These are phyloP conservation scores for Diaprepes abbreviatus DNA, from an alignment of 2,888 invertebrate species.

Conservation along the genomic window DNA sequence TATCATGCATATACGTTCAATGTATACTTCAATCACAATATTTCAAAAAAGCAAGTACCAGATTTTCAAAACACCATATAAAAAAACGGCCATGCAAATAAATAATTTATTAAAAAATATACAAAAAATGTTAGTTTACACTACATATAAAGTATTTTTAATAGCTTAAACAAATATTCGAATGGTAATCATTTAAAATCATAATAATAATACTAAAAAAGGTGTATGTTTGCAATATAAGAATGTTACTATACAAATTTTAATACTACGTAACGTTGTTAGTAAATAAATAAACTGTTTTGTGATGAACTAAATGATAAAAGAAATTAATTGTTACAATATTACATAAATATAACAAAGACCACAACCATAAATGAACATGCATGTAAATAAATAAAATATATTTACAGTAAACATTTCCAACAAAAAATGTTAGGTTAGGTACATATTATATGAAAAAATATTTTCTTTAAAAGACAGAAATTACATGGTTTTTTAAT, in stretches of 20 bases:
- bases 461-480: slow-evolving; percentile 10
- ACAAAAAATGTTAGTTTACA: slow-evolving; percentile 52
- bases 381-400: slow-evolving; percentile 39
- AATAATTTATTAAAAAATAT: slow-evolving; percentile 57
- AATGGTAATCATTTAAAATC: slow-evolving; percentile 24
- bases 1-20: slow-evolving; percentile 19
- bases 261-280: slow-evolving; percentile 26
- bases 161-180: slow-evolving; percentile 41
- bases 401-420: slow-evolving; percentile 49
- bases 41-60: slow-evolving; percentile 34
- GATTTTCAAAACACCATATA: slow-evolving; percentile 36
- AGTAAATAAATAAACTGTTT: slow-evolving; percentile 23
- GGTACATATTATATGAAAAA: slow-evolving; percentile 30
- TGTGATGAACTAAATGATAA: slow-evolving; percentile 9
- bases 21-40: slow-evolving; percentile 26
- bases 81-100: slow-evolving; percentile 56
- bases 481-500: slow-evolving; percentile 28
- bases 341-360: slow-evolving; percentile 30
- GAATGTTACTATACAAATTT: slow-evolving; percentile 27
- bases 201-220: slow-evolving; percentile 34
- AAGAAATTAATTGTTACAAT: slow-evolving; percentile 27
- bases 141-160: slow-evolving; percentile 38
- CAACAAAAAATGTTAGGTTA: slow-evolving; percentile 51
- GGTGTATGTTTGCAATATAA: slow-evolving; percentile 16
- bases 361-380: slow-evolving; percentile 44